Evolutionary conservation across 2,888 invertebrate genomes (phyloP), one percentile per base, ranked within the genome.

Genomic region (Sinohyriopsis cumingii): DNA sequence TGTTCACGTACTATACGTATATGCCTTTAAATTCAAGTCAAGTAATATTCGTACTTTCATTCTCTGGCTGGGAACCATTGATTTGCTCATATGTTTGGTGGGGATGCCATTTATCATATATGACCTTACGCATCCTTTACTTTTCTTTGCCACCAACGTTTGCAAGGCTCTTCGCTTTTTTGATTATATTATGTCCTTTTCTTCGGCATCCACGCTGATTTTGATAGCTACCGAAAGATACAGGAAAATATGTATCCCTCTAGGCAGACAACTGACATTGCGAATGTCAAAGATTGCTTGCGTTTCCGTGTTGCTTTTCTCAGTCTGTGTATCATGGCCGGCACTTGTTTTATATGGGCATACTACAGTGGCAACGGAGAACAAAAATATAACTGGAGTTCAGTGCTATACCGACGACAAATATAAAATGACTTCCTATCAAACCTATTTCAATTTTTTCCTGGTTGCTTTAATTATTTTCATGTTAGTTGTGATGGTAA

Each of bases 231-330:
- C 66, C n/a, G 73, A 73, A 22, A 77, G 85, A 12, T 84, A 79
- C 72, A 68, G 78, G 61, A 84, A 83, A 57, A 77, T 86, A 22
- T 82, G 85, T 63, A 72, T 72, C 12, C 84, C 84, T 7, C 70
- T 82, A 5, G 75, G 77, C 18, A 66, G 68, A 33, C 84, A 84
- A 67, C 76, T 84, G 56, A 63, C 76, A 5, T 64, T 71, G 4
- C 60, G 65, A 20, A 64, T 75, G 33, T 78, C 79, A 12, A 81
- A 82, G 59, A 9, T 71, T 3, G 22, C 60, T 5, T 75, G 76
- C 57, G 6, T 59, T 0, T 12, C 70, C 18, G 73, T 77, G 3
- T 45, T 71, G 7, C 57, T 59, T 15, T 62, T 73, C 12, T 67
- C 82, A 7, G 28, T 76, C 20, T 28, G 75, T 12, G 15, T 78